Percentiles rank a stretch among this genome's conserved stretches.
Evolutionary conservation across 2,888 invertebrate species (phyloP).

Genomic region (Cistogaster globosa): DNA sequence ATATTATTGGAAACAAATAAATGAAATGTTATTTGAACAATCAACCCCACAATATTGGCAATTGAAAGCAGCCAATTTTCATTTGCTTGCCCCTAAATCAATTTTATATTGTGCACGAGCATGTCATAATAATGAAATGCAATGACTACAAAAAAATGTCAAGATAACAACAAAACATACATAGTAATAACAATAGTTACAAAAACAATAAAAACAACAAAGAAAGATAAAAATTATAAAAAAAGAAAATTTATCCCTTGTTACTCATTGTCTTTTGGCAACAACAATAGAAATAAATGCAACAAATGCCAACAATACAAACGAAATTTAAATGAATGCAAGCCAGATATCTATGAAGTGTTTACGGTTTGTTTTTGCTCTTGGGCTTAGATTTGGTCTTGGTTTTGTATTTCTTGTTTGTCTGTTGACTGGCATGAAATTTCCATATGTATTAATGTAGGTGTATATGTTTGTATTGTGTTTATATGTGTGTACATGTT

Average conservation of each 20-base stretch:
- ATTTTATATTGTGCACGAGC: neutral
- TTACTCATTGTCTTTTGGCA: conserved; percentile 48
- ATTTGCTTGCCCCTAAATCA: neutral
- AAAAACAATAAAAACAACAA: neutral
- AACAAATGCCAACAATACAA: conserved; percentile 13
- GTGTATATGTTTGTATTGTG: neutral
- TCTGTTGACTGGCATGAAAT: neutral
- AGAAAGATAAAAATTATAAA: no score
- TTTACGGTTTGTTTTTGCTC: conserved; percentile 10
- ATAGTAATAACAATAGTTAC: conserved; percentile 13
- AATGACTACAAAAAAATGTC: conserved; percentile 28
- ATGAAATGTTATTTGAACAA: no score
- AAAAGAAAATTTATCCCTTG: neutral
- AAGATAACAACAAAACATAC: conserved; percentile 53
- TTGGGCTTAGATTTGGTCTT: conserved; percentile 9
- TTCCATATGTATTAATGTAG: no score
- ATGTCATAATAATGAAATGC: conserved; percentile 1
- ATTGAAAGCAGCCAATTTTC: no score
- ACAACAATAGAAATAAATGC: conserved; percentile 33
- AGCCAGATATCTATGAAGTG: conserved; percentile 25
- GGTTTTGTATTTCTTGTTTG: conserved; percentile 3
- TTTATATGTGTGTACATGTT: neutral
- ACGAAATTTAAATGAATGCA: conserved; percentile 28
- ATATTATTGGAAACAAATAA: no score
- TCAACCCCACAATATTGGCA: no score